phyloP scores from a whole-genome alignment of 2,888 invertebrate genomes.

The Parnassius orleans region DNA sequence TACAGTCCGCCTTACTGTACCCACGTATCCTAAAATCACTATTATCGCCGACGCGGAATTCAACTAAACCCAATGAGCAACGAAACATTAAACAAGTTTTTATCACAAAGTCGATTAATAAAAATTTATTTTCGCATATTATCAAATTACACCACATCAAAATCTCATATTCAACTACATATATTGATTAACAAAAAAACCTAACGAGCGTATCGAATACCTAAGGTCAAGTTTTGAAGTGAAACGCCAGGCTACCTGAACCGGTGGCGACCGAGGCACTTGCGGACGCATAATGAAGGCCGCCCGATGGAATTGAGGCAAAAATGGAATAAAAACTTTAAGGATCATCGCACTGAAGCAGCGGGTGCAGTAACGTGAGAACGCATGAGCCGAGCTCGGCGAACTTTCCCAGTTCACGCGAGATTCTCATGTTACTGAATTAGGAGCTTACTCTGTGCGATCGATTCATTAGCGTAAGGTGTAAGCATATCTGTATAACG shows the following conservation, averaged over 20 bases:
- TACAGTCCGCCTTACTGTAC: conserved; percentile 47
- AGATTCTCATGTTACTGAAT: conserved; percentile 22
- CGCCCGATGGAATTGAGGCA: conserved; percentile 65
- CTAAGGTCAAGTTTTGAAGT: conserved; percentile 73
- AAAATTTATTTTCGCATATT: conserved; percentile 64
- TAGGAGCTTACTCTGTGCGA: conserved; percentile 7
- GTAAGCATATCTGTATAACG: neutral
- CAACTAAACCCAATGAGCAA: conserved; percentile 40
- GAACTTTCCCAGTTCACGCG: conserved; percentile 24
- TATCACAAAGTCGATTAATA: conserved; percentile 51
- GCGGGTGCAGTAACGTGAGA: conserved; percentile 60
- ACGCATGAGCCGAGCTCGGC: conserved; percentile 31
- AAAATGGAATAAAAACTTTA: conserved; percentile 67
- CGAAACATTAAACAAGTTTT: conserved; percentile 57
- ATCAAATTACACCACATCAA: conserved; percentile 73
- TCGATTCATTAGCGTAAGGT: neutral
- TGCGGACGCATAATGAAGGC: conserved; percentile 74
- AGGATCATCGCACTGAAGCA: conserved; percentile 74
- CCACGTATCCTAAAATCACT: conserved; percentile 57
- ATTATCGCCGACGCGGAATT: conserved; percentile 41
- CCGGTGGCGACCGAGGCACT: conserved; percentile 65
- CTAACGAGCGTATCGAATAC: conserved; percentile 72
- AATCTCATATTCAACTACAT: conserved; percentile 65
- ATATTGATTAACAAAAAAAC: conserved; percentile 64
- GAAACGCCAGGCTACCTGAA: conserved; percentile 72